Base-by-base conservation (phyloP, 2,797 vertebrate species). In the Alfaro cultratus region DNA sequence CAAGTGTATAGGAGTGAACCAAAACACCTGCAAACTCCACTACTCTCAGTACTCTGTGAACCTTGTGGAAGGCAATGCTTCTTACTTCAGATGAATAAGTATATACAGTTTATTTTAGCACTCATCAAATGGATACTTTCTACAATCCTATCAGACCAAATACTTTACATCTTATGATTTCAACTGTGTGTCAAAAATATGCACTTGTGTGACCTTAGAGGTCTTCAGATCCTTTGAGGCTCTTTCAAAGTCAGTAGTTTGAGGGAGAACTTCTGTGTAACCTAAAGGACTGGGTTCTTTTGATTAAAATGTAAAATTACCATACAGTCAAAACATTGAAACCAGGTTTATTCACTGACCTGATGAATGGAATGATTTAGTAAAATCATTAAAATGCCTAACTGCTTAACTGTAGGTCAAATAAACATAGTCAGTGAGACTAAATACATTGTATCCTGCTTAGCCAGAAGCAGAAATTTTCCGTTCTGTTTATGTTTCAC, bases 401-500 rank as follows among this genome's bases (percentile, higher is more conserved):
- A 83, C 67, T 77, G 43, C n/a, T 23, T 36, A 10, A 41, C 31
- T 51, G 3, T 36, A 0, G 64, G 49, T n/a, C 4, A 29, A 60
- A 57, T n/a, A 67, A 55, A 31, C 12, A 16, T 62, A 10, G 75
- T 49, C 62, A 62, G 46, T 45, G 51, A 45, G 73, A 31, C 15
- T 9, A 23, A 67, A 36, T 47, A 11, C 75, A 80, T 83, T 82
- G 78, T 64, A 79, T 80, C 71, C 49, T 29, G 13, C 57, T 45
- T 1, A 43, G 15, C 31, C 45, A 60, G 23, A 11, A 51, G 21
- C 51, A 16, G 5, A 41, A 43, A 82, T 85, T 5, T 36, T 46
- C 31, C 72, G 29, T 45, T 41, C 67, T 64, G 23, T 78, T 79
- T 74, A 67, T 29, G 4, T 26, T 76, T 41, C 43, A 51, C 70